Evolutionary conservation across 2,797 vertebrate species (phyloP).

Genomic region (Xerus rutilus): DNA sequence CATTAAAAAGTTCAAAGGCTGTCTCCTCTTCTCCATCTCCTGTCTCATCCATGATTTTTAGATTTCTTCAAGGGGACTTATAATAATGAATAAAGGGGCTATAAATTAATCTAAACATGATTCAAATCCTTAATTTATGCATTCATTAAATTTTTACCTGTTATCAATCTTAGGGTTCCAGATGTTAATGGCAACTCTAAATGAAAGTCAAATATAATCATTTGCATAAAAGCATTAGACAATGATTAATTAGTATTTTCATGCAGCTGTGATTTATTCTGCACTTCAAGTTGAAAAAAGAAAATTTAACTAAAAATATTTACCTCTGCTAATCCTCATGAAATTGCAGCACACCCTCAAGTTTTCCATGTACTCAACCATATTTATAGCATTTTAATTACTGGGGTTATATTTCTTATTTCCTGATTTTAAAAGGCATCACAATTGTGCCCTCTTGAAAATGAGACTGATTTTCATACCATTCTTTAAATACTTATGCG

Average conservation of each 20-base stretch:
- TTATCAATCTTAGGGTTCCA: constrained; percentile 69
- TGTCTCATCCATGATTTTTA: constrained; percentile 56
- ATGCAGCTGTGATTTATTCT: constrained; percentile 44
- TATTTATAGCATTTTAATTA: constrained; percentile 40
- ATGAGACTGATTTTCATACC: constrained; percentile 59
- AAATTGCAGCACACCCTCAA: constrained; percentile 8
- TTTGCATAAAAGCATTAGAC: constrained; percentile 79
- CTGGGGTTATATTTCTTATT: constrained; percentile 56
- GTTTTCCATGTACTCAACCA: not conserved
- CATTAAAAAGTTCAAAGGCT: constrained; percentile 26
- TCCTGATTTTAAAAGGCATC: constrained; percentile 70
- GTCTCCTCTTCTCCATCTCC: constrained; percentile 46
- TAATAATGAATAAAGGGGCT: constrained; percentile 62
- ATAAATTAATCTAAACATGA: constrained; percentile 64
- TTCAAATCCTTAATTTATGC: constrained; percentile 61
- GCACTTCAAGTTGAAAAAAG: constrained; percentile 55
- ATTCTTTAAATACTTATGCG: constrained; percentile 61
- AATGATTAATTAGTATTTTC: constrained; percentile 65
- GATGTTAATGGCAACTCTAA: constrained; percentile 64
- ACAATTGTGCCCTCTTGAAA: constrained; percentile 55
- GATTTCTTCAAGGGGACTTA: constrained; percentile 46
- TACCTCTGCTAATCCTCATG: constrained; percentile 33
- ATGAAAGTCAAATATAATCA: constrained; percentile 65
- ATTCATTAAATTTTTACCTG: constrained; percentile 65
- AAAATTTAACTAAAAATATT: constrained; percentile 62